Evolutionary conservation across 2,888 invertebrate species (phyloP).

Genomic region (Chelonus formosanus): DNA sequence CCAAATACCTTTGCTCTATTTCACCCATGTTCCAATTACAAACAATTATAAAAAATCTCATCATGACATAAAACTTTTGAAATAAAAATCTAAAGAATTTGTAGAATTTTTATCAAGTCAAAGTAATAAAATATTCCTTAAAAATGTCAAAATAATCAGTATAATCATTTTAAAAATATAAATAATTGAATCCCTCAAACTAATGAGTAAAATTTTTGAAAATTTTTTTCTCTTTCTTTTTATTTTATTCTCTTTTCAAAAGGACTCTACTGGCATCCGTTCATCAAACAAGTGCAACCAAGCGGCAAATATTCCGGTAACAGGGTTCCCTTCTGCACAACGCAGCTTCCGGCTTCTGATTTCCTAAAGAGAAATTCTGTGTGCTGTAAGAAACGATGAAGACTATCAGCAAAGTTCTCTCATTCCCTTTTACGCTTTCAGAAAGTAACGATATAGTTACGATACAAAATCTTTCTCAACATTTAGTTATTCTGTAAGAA

Average conservation of each 20-base stretch:
- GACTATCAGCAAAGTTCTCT: constrained; percentile 12
- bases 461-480: constrained; percentile 10
- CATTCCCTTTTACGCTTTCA: constrained; percentile 5
- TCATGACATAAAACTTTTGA: no score
- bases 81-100: no score
- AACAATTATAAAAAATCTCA: no score
- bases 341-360: constrained; percentile 39
- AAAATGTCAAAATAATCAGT: no score
- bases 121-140: no score
- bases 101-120: no score
- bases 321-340: not conserved
- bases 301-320: constrained; percentile 50
- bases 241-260: constrained; percentile 18
- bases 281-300: constrained; percentile 52
- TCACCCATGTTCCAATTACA: no score
- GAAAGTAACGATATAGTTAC: not conserved
- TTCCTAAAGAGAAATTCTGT: constrained; percentile 47
- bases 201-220: constrained; percentile 3
- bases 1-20: no score
- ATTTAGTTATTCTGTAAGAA: not conserved
- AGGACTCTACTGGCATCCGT: constrained; percentile 41
- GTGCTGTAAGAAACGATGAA: constrained; percentile 1
- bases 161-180: no score
- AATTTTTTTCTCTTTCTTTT: constrained; percentile 34
- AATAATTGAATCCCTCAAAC: not conserved